Evolutionary conservation across 2,113 vertebrate species (phyloP).

Genomic region (Zootoca vivipara): DNA sequence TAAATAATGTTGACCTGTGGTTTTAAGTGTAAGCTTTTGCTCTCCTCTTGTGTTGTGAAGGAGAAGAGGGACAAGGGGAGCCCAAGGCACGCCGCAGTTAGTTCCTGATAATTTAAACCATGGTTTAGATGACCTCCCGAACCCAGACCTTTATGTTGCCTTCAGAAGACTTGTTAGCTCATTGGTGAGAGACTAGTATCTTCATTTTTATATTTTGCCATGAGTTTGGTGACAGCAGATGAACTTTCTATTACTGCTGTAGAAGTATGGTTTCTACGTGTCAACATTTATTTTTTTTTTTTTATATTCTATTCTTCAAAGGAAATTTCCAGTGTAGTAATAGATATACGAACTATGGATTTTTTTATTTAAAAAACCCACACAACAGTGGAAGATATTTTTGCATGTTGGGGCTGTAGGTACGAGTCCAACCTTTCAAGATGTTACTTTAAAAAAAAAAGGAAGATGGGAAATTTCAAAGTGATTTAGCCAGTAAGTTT

Average conservation of each 20-base stretch:
- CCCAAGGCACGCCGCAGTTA: background rate
- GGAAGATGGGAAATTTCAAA: background rate
- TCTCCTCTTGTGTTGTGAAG: background rate
- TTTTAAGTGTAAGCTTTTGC: background rate
- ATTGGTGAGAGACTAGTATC: slow-evolving; percentile 39
- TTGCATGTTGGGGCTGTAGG: background rate
- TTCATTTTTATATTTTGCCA: background rate
- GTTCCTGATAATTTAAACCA: background rate
- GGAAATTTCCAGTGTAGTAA: background rate
- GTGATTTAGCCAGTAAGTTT: background rate
- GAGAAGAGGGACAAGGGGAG: background rate
- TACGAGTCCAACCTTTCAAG: background rate
- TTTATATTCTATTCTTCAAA: background rate
- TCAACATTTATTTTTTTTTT: background rate
- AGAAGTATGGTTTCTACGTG: background rate
- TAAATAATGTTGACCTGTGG: background rate
- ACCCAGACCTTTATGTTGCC: background rate
- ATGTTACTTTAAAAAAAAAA: background rate
- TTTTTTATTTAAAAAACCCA: background rate
- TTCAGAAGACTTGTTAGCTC: slow-evolving; percentile 37
- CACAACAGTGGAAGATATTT: background rate
- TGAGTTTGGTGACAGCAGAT: slow-evolving; percentile 1
- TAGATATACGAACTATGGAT: background rate
- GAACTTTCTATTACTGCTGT: slow-evolving; percentile 4
- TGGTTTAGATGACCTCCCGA: too few species aligned